These are phyloP conservation scores for Drosophila arizonae DNA, from an alignment of 1,140 invertebrate species.

Conservation along the genomic window DNA sequence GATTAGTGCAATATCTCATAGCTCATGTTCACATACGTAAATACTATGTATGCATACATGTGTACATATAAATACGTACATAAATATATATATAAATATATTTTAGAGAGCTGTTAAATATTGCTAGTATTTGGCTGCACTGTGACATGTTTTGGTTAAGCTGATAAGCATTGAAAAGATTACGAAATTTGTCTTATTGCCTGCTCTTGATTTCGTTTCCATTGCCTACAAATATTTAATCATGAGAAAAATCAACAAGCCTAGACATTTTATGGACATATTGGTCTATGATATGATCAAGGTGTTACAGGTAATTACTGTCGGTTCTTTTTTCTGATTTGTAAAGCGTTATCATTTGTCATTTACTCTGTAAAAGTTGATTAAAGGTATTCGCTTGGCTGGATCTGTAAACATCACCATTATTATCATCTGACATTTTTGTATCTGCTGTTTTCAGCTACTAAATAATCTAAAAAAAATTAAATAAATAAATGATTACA, in stretches of 20 bases:
- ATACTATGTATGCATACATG: not conserved
- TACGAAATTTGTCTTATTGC: not conserved
- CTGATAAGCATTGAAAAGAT: conserved; percentile 13
- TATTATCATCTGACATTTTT: not conserved
- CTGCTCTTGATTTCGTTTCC: conserved; percentile 1
- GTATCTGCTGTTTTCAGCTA: not conserved
- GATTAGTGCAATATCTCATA: conserved; percentile 26
- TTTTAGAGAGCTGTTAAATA: not conserved
- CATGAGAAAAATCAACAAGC: conserved; percentile 6
- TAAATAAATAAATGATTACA: conserved; percentile 1
- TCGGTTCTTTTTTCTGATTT: not conserved
- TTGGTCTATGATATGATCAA: not conserved
- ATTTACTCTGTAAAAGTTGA: too few relatives aligned
- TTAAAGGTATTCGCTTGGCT: too few relatives aligned
- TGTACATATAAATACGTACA: not conserved
- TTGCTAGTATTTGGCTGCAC: conserved; percentile 2
- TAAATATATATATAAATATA: not conserved
- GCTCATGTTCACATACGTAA: conserved; percentile 8
- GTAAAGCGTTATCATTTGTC: too few relatives aligned
- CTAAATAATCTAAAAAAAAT: not conserved
- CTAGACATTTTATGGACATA: not conserved
- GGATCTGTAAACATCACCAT: too few relatives aligned
- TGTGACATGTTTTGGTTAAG: not conserved
- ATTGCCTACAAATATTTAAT: not conserved
- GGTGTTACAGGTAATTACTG: not conserved